phyloP scores from a whole-genome alignment of 1,140 invertebrate species.

The Branchinecta lindahli region DNA sequence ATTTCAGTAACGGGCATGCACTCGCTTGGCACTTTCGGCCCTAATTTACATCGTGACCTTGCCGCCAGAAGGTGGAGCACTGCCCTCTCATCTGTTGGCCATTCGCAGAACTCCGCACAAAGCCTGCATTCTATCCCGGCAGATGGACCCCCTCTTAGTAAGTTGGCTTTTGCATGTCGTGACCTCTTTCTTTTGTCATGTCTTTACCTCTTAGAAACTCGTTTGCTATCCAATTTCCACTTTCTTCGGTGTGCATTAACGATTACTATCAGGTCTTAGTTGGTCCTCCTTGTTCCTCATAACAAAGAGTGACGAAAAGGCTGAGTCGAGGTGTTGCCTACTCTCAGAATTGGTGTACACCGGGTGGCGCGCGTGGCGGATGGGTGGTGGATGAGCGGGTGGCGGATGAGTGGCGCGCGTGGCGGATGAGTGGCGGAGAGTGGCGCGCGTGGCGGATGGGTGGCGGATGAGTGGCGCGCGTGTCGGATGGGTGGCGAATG shows the following conservation, averaged over 20 bases:
- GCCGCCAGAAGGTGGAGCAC: constrained; percentile 76
- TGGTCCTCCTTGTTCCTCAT: too few species aligned
- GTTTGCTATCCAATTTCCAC: constrained; percentile 12
- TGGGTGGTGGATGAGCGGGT: too few species aligned
- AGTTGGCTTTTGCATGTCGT: constrained; percentile 23
- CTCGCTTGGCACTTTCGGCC: not conserved
- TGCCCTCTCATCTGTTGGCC: constrained; percentile 77
- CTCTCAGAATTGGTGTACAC: too few species aligned
- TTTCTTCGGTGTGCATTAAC: not conserved
- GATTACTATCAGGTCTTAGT: too few species aligned
- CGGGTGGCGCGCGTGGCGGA: too few species aligned
- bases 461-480: too few species aligned
- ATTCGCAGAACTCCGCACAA: constrained; percentile 76
- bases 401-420: too few species aligned
- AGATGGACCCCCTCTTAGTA: constrained; percentile 41
- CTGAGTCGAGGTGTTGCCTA: too few species aligned
- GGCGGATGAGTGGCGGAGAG: too few species aligned
- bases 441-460: too few species aligned
- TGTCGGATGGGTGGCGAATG: too few species aligned
- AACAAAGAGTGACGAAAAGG: too few species aligned
- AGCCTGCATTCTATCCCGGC: constrained; percentile 75
- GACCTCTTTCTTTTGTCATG: constrained; percentile 25
- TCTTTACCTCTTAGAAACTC: constrained; percentile 12
- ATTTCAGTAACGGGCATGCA: constrained; percentile 2
- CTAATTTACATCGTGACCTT: constrained; percentile 3